Evolutionary conservation across 2,113 vertebrate genomes (phyloP).

Genomic region (Pyrgilauda ruficollis): DNA sequence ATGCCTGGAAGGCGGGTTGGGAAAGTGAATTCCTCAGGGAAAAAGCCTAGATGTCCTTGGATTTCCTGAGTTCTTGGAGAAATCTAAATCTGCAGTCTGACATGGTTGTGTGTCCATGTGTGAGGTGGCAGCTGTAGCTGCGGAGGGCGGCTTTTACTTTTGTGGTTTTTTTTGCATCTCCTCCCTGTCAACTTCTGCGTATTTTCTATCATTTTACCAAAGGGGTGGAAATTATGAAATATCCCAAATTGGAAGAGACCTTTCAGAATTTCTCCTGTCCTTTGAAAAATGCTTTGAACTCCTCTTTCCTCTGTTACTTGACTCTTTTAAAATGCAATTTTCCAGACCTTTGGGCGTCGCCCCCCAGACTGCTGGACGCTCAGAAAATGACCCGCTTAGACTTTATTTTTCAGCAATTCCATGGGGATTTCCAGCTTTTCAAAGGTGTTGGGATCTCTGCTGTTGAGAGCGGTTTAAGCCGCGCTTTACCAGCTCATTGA

Average conservation of each 20-base stretch:
- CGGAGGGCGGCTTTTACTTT: neutral
- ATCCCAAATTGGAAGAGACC: neutral
- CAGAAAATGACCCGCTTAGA: neutral
- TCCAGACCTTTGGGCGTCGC: rapidly evolving
- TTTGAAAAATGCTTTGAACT: neutral
- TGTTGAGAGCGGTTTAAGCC: neutral
- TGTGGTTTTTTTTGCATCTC: neutral
- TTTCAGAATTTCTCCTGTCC: neutral
- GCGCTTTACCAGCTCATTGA: neutral
- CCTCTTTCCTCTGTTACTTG: neutral
- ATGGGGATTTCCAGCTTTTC: neutral
- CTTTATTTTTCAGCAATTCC: neutral
- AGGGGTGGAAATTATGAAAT: rapidly evolving
- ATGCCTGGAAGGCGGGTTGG: rapidly evolving
- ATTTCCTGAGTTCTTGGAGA: neutral
- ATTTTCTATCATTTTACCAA: neutral
- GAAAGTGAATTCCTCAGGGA: neutral
- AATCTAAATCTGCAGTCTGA: rapidly evolving
- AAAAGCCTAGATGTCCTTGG: neutral
- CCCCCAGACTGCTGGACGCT: rapidly evolving
- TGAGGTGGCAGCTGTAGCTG: rapidly evolving
- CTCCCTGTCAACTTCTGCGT: neutral
- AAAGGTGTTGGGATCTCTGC: neutral
- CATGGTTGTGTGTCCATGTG: rapidly evolving
- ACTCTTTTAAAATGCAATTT: neutral